Evolutionary conservation across 2,888 invertebrate species (phyloP).

Genomic region (Nowickia ferox): DNA sequence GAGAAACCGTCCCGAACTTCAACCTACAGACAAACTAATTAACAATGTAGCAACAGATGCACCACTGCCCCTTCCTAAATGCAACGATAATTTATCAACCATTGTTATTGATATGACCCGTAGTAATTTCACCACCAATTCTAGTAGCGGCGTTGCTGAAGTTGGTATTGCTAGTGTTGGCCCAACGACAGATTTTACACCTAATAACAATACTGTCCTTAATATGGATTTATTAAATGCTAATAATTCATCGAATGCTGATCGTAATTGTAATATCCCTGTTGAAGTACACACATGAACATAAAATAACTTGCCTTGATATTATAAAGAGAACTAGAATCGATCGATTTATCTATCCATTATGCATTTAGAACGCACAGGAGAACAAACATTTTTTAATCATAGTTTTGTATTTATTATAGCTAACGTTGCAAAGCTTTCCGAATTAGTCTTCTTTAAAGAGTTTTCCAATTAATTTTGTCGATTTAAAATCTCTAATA

Average conservation of each 20-base stretch:
- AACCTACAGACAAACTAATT: conserved; percentile 82
- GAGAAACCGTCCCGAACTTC: conserved; percentile 87
- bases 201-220: conserved; percentile 75
- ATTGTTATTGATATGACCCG: conserved; percentile 56
- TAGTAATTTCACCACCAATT: conserved; percentile 34
- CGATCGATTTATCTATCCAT: conserved; percentile 8
- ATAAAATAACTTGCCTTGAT: conserved; percentile 29
- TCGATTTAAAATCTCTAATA: not conserved
- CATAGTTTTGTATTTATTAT: conserved; percentile 31
- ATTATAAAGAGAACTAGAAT: not conserved
- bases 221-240: conserved; percentile 71
- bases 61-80: conserved; percentile 22
- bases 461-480: not conserved
- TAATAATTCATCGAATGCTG: conserved; percentile 39
- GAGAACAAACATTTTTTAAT: not conserved
- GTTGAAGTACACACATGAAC: conserved; percentile 48
- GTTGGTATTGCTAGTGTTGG: conserved; percentile 15
- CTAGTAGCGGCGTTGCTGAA: conserved; percentile 13
- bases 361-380: conserved; percentile 60
- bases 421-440: conserved; percentile 15
- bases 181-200: conserved; percentile 26
- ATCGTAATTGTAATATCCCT: conserved; percentile 53
- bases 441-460: conserved; percentile 11
- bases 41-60: conserved; percentile 66
- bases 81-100: conserved; percentile 37